Evolutionary conservation across 1,140 invertebrate species (phyloP).

Genomic region (Latrodectus geometricus): DNA sequence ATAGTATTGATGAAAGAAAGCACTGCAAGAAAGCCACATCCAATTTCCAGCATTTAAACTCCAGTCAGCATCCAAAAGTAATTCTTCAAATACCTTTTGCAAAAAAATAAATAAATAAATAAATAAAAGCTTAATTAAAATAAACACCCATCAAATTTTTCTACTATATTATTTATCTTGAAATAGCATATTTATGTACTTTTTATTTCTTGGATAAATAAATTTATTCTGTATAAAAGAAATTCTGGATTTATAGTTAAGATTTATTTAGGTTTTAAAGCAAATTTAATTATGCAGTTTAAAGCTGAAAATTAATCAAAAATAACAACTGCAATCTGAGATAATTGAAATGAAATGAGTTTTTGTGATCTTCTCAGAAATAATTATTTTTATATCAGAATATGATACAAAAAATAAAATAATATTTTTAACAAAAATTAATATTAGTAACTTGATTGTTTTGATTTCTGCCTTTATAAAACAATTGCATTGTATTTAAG

Average conservation of each 20-base stretch:
- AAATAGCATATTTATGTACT: no score
- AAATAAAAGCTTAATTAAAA: not conserved
- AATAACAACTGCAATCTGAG: no score
- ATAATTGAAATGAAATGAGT: no score
- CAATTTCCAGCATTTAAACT: conserved; percentile 83
- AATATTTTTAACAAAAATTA: no score
- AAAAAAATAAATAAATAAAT: conserved; percentile 18
- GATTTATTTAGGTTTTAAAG: not conserved
- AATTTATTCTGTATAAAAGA: not conserved
- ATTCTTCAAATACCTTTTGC: conserved; percentile 70
- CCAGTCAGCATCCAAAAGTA: conserved; percentile 80
- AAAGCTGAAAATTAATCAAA: no score
- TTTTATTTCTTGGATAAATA: not conserved
- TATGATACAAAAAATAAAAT: no score
- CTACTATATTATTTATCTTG: not conserved
- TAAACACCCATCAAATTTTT: not conserved
- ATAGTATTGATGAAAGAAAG: conserved; percentile 73
- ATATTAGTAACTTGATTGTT: no score
- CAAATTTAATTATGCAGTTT: not conserved
- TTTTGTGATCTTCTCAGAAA: no score
- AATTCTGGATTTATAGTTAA: not conserved
- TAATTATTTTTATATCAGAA: no score
- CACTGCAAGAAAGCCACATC: conserved; percentile 84
- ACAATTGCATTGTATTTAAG: no score
- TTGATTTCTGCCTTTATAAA: no score